A percentile compares a stretch with the other conserved stretches of the same genome.
These are phyloP conservation scores for Metalampra italica DNA, from an alignment of 2,888 invertebrate species.

Conservation along the genomic window DNA sequence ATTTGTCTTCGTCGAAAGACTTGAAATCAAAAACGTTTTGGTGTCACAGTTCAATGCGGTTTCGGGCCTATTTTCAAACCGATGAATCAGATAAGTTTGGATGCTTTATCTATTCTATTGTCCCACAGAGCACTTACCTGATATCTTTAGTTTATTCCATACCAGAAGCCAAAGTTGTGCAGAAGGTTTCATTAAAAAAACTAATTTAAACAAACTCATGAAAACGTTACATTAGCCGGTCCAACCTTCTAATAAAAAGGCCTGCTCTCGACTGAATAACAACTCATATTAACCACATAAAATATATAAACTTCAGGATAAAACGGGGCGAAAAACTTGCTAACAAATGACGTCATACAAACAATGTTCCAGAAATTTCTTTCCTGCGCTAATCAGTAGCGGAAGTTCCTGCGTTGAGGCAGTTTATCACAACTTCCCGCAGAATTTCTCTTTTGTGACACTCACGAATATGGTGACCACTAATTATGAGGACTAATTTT, in stretches of 20 bases:
- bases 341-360: conserved; percentile 14
- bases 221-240: no score
- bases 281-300: conserved; percentile 1
- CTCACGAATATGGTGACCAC: conserved; percentile 27
- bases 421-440: conserved; percentile 53
- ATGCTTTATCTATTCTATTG: no score
- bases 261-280: background rate
- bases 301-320: conserved; percentile 2
- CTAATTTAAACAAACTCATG: background rate
- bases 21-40: no score
- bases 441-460: conserved; percentile 45
- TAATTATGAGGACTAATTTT: background rate
- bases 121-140: no score
- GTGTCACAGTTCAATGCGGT: no score
- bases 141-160: no score
- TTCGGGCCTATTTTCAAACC: no score
- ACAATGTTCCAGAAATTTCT: conserved; percentile 34
- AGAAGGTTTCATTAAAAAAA: background rate
- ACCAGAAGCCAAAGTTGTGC: no score
- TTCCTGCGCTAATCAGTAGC: conserved; percentile 51
- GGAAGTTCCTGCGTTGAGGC: conserved; percentile 41
- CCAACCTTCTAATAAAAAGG: background rate
- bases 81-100: no score
- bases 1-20: no score
- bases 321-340: conserved; percentile 1